Base-by-base conservation (phyloP, 2,797 vertebrate species). In the Anguilla marmorata region DNA sequence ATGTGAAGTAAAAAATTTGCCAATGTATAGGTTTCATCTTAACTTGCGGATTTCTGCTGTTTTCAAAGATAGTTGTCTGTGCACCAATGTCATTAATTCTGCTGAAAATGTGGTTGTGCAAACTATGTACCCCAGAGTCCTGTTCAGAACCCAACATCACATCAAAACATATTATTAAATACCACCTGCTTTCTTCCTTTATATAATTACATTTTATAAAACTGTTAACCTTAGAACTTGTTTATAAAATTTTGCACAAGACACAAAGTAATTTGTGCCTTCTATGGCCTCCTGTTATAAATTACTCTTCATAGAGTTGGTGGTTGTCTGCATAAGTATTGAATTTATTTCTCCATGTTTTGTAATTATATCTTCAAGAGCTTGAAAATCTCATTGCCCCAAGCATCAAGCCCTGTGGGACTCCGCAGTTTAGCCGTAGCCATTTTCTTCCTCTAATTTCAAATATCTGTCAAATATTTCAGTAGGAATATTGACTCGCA, bases 401-500 rank as follows among this genome's bases (percentile, higher is more conserved):
- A 74, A 74, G 72, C 72, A 37, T 14, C 30, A 33, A 74, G 72
- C 30, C 30, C 72, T 14, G 27, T 74, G 30, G 72, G 72, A 74
- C 30, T 5, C 72, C 12, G 14, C 72, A 74, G 72, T 37, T 74
- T 37, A 74, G 30, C 30, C 30, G 37, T 74, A 37, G 37, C 72
- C 33, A 74, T 74, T 74, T 19, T 74, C 72, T 74, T 74, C 72
- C 72, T 74, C 2, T 74, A 33, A 74, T 74, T 74, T 74, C 27
- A 74, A 74, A 74, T 66, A 24, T n/a, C 24, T 66, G 63, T 66
- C 6, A 66, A 66, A 66, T 74, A 30, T 74, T 74, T 74, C 30
- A 74, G 72, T 16, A 16, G 27, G n/a, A 74, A 27, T 37, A 30
- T 74, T 37, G 72, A 74, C 4, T 11, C 1, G 72, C 37, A 80